Percentiles rank a stretch among this genome's conserved stretches.
phyloP scores from a whole-genome alignment of 2,888 invertebrate species.

The Nemoura dubitans region DNA sequence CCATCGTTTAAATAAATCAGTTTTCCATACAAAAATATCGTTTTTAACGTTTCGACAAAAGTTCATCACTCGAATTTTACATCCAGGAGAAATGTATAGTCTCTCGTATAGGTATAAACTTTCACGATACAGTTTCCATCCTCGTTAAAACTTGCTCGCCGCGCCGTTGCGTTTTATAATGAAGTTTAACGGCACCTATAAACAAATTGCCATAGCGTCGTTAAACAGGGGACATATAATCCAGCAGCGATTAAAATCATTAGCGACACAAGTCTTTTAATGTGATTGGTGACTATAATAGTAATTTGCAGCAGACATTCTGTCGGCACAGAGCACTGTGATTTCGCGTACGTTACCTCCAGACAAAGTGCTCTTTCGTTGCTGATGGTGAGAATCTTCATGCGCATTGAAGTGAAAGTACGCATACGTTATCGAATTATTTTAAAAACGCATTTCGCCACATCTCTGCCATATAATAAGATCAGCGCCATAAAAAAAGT shows the following conservation, averaged over 20 bases:
- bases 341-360: background rate
- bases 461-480: background rate
- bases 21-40: background rate
- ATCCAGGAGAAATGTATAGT: background rate
- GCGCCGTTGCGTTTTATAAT: background rate
- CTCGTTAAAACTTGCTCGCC: background rate
- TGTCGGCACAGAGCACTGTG: background rate
- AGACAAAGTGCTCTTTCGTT: too few relatives aligned
- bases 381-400: background rate
- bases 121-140: background rate
- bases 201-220: background rate
- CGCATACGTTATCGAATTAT: background rate
- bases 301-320: background rate
- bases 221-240: background rate
- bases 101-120: background rate
- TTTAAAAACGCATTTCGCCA: background rate
- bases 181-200: background rate
- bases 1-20: background rate
- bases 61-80: background rate
- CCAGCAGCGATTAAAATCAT: background rate
- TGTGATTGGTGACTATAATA: background rate
- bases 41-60: background rate
- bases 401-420: background rate
- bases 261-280: background rate
- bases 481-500: conserved; percentile 27